Base-by-base conservation (phyloP, 1,140 invertebrate genomes). In the Triops cancriformis region DNA sequence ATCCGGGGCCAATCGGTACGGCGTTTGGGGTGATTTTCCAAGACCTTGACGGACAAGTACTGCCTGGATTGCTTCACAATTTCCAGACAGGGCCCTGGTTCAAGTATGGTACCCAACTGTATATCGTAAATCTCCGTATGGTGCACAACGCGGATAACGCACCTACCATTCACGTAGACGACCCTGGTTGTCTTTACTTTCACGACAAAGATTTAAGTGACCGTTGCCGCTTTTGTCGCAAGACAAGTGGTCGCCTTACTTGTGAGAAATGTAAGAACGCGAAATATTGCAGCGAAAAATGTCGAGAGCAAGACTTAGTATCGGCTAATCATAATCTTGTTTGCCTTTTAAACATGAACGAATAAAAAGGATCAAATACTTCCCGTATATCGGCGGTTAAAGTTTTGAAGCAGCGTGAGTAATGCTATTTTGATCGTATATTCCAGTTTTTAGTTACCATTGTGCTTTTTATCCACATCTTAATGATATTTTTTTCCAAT, bases 141-240 rank as follows among this genome's bases (percentile, higher is more conserved):
- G 27, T 76, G 27, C 7, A 76, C 1, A 45, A 10, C 26, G 73
- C 43, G 11, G 80, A 79, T 26, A 45, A 26, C 10, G 23, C n/a
- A 74, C 0, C 74, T 1, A 78, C 27, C 0, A 77, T 80, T 78
- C 76, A 76, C 0, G 79, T 80, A 1, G 78, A 80, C 42, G 79
- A 80, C n/a, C 75, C 80, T 4, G 3, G 14, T 11, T 18, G 14
- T 9, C 1, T 80, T 23, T 41, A 45, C 73, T 77, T 26, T 41
- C 78, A 72, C 10, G 18, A 42, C 0, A 28, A 73, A 26, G 10
- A 45, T 9, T 23, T 11, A 0, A 37, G 72, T 43, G 74, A 79
- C 14, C 10, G 79, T 7, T 80, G 80, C 64, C 45, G 78, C n/a
- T 79, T 45, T 73, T 80, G 80, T 73, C 78, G 76, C 23, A 72